These are phyloP conservation scores for Capra hircus DNA, from an alignment of 2,113 vertebrate species.

Conservation along the genomic window DNA sequence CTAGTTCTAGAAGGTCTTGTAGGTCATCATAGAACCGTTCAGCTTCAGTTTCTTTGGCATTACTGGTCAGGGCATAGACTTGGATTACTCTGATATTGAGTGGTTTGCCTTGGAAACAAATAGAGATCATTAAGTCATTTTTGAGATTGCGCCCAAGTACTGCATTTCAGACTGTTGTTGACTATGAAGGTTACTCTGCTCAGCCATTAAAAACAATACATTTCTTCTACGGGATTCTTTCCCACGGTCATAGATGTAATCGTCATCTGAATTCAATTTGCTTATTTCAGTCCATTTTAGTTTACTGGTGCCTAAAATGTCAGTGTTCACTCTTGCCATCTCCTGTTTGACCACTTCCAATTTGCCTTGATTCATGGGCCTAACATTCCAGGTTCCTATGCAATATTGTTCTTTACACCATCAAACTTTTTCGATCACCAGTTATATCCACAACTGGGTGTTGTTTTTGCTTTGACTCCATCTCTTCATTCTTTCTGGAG, in stretches of 20 bases:
- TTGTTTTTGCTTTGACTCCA: neutral
- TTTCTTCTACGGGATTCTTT: neutral
- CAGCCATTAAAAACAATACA: neutral
- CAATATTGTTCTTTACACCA: neutral
- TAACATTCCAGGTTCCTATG: neutral
- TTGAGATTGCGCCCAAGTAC: neutral
- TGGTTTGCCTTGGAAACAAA: neutral
- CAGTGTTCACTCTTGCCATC: neutral
- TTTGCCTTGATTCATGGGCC: neutral
- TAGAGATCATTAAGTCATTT: neutral
- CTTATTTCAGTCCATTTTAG: neutral
- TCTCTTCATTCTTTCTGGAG: neutral
- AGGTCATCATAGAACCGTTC: neutral
- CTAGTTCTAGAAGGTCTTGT: neutral
- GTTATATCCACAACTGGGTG: neutral
- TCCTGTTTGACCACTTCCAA: neutral
- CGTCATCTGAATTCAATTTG: neutral
- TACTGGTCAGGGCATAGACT: accelerated
- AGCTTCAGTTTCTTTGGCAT: neutral
- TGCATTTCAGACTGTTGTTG: neutral
- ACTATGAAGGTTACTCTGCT: neutral
- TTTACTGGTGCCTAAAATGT: neutral
- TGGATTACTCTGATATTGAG: neutral
- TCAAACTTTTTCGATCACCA: neutral
- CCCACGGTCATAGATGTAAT: neutral